Base-by-base conservation (phyloP, 2,888 invertebrate genomes). In the Orgyia antiqua region DNA sequence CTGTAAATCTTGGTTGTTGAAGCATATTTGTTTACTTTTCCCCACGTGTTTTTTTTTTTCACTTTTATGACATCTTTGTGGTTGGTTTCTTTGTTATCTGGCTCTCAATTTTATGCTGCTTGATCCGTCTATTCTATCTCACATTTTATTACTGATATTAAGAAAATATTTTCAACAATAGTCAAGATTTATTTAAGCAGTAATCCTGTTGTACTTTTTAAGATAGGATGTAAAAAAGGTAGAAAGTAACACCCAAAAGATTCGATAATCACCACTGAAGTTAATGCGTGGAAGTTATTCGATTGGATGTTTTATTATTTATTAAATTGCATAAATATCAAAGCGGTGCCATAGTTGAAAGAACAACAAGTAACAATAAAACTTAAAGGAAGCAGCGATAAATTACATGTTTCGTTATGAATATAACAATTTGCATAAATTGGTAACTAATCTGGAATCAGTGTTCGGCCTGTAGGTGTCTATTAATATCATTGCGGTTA, bases 401-500 rank as follows among this genome's bases (percentile, higher is more conserved):
- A n/a, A n/a, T n/a, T n/a, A n/a, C n/a, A n/a, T n/a, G n/a, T n/a
- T n/a, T n/a, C n/a, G n/a, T n/a, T n/a, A n/a, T n/a, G n/a, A n/a
- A n/a, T n/a, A n/a, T n/a, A n/a, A n/a, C n/a, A n/a, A n/a, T n/a
- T n/a, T n/a, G n/a, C n/a, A n/a, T n/a, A n/a, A n/a, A n/a, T n/a
- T n/a, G n/a, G n/a, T n/a, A 45, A 44, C 38, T 44, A 43, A 51
- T 54, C 45, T 53, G 36, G 47, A 48, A 40, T 42, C 44, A 46
- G 36, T 45, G 40, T 43, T 9, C 47, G 42, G 45, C 48, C 46
- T 51, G 56, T 56, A 56, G 54, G 59, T 51, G 63, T 63, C 61
- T 68, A 67, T 71, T 61, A 62, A 68, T 69, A 73, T 63, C 65
- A 59, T 54, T 78, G 79, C 68, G 79, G 80, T 80, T 69, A 60